These are phyloP conservation scores for Lithobates pipiens DNA, from an alignment of 2,797 vertebrate species.

Conservation along the genomic window DNA sequence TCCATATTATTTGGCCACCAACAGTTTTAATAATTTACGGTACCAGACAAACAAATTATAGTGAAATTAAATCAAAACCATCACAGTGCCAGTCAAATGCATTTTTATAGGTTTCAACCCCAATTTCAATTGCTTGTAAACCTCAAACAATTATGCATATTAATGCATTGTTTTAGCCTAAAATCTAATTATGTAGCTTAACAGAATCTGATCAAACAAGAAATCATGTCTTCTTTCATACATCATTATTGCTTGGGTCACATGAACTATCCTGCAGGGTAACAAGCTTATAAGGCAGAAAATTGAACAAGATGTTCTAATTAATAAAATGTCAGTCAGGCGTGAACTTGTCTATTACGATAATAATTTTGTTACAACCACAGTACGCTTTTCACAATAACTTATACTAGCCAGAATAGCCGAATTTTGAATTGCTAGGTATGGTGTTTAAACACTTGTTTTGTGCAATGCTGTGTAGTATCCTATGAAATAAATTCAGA, in stretches of 20 bases:
- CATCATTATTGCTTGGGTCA: background rate
- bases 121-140: background rate
- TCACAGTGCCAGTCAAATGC: too few relatives aligned
- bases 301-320: constrained; percentile 5
- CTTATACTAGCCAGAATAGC: background rate
- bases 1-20: too few relatives aligned
- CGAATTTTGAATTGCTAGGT: background rate
- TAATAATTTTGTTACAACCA: background rate
- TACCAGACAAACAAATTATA: too few relatives aligned
- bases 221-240: constrained; percentile 6
- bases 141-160: background rate
- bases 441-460: background rate
- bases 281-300: constrained; percentile 1
- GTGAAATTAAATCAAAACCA: too few relatives aligned
- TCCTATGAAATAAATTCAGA: background rate
- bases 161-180: background rate
- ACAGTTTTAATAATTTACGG: too few relatives aligned
- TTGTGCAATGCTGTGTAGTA: background rate
- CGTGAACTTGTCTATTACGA: background rate
- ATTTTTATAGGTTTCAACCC: too few relatives aligned
- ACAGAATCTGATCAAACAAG: background rate
- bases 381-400: background rate
- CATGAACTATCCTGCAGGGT: background rate
- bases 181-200: background rate
- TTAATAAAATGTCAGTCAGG: constrained; percentile 10